A percentile compares a stretch with the other conserved stretches of the same genome.
Evolutionary conservation across 2,797 vertebrate species (phyloP).

Genomic region (Sciaenops ocellatus): DNA sequence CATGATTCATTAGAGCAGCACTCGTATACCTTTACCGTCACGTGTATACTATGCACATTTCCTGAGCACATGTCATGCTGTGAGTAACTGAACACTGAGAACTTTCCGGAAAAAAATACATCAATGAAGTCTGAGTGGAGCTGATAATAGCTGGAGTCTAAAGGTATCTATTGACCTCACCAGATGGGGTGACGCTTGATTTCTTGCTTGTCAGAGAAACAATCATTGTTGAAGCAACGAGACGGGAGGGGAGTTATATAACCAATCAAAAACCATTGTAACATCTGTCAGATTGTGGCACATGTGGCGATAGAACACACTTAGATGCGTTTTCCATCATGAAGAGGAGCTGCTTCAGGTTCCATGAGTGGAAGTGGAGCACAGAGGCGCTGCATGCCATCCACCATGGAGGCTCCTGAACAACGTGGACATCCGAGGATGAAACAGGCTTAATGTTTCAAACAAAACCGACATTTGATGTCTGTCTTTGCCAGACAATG

Average conservation of each 20-base stretch:
- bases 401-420: no score
- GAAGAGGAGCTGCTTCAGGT: no score
- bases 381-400: no score
- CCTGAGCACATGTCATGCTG: constrained; percentile 10
- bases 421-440: no score
- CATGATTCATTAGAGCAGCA: constrained; percentile 10
- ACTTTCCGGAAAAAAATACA: constrained; percentile 27
- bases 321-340: no score
- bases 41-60: constrained; percentile 14
- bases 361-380: no score
- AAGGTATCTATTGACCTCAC: background rate
- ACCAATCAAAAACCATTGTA: constrained; percentile 3
- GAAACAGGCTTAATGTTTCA: no score
- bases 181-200: background rate
- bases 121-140: background rate
- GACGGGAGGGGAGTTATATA: constrained; percentile 3
- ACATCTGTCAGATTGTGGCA: background rate
- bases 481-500: no score
- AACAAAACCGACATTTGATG: no score
- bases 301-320: background rate
- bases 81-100: constrained; percentile 10
- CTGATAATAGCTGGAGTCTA: constrained; percentile 18
- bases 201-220: constrained; percentile 2
- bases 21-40: background rate
- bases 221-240: background rate